These are phyloP conservation scores for Nomada fabriciana DNA, from an alignment of 2,888 invertebrate genomes.

Conservation along the genomic window DNA sequence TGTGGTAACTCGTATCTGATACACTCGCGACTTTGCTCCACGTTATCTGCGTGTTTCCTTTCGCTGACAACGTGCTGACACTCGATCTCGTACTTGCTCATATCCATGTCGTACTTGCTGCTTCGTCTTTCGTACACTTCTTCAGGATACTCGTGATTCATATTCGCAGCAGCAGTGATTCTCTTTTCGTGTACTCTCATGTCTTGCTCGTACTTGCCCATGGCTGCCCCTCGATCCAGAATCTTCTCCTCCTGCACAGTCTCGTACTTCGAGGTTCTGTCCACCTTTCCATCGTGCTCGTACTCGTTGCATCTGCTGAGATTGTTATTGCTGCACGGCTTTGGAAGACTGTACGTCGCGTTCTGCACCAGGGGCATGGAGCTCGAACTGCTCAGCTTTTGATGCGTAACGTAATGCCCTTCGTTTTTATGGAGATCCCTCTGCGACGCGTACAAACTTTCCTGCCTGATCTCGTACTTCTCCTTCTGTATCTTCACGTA, in stretches of 20 bases:
- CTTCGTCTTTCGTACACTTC: conserved; percentile 77
- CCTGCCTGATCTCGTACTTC: conserved; percentile 81
- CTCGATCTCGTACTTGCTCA: conserved; percentile 70
- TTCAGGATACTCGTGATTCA: conserved; percentile 76
- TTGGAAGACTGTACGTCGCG: conserved; percentile 78
- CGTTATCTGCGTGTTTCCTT: conserved; percentile 57
- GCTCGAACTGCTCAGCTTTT: conserved; percentile 81
- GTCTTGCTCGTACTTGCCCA: conserved; percentile 70
- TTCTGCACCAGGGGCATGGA: conserved; percentile 82
- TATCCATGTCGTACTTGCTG: conserved; percentile 78
- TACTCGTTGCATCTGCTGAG: conserved; percentile 78
- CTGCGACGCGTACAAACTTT: conserved; percentile 79
- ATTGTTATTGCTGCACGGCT: conserved; percentile 79
- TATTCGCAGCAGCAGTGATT: neutral
- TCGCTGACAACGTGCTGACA: conserved; percentile 62
- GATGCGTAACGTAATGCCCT: conserved; percentile 73
- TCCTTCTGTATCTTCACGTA: conserved; percentile 82
- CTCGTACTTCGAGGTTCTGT: conserved; percentile 77
- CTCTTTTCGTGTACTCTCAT: conserved; percentile 70
- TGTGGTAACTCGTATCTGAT: conserved; percentile 79
- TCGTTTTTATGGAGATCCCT: conserved; percentile 77
- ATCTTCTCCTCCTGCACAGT: conserved; percentile 72
- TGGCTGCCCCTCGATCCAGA: conserved; percentile 36
- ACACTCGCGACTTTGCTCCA: conserved; percentile 72
- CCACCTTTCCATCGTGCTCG: conserved; percentile 72